Base-by-base conservation (phyloP, 2,113 vertebrate genomes). In the Vidua macroura region DNA sequence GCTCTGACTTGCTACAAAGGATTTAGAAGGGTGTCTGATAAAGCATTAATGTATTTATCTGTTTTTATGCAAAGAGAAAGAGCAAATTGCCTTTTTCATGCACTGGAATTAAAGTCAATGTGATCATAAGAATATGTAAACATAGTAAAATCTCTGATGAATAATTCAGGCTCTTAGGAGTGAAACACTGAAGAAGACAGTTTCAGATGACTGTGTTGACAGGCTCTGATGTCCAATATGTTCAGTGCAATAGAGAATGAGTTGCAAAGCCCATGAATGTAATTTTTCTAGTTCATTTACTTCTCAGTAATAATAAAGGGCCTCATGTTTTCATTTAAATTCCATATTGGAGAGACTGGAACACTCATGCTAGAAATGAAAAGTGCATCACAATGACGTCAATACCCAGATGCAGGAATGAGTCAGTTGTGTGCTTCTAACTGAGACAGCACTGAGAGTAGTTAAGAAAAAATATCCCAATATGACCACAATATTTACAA, bases 151-250 rank as follows among this genome's bases (percentile, higher is more conserved):
- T 69, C 72, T 77, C 76, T 81, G 67, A 94, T 94, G 90, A 95
- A 95, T 96, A 94, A 96, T 96, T 91, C 94, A 95, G 84, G 70
- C 78, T 92, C 31, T 90, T 56, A 81, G 49, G 63, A 91, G 53
- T n/a, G 68, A 87, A 89, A 64, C 82, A 60, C 44, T 84, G 66
- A 78, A 95, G 83, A 48, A 94, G 69, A 93, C 88, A 82, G 85
- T 92, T 96, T 94, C 88, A 86, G 86, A 90, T 93, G 64, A 93
- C 95, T 95, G 41, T 59, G 85, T 64, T 95, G 95, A 97, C 95
- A 96, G 73, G 83, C 88, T 93, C 88, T 88, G 88, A 93, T 88
- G 92, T 92, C 92, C 95, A 96, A 93, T 86, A 92, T 92, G 94
- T 94, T 96, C 83, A 72, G 25, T 6, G 30, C 90, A 94, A 90